Evolutionary conservation across 2,888 invertebrate genomes (phyloP), one percentile per base, ranked within the genome.

Genomic region (Drosophila setosimentum): DNA sequence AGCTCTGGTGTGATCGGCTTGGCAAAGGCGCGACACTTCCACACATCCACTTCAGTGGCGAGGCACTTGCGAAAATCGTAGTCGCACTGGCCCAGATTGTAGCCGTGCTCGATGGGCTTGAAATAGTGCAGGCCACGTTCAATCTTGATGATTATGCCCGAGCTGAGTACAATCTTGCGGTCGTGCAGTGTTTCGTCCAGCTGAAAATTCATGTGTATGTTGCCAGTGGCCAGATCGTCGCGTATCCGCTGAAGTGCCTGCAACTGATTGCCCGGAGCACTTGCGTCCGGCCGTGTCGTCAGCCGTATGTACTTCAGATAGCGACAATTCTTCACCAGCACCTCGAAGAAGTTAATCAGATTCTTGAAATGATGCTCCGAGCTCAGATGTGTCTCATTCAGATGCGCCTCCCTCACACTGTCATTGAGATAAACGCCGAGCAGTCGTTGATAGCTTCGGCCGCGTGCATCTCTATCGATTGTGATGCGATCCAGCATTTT

Each of bases 61-160:
- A 96, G 95, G 90, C 98, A 98, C 4, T 94, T 95, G 76, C 98
- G 93, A 42, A 98, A 94, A 88, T 97, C 96, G 85, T 96, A 94
- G 87, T 98, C 97, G 88, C 95, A 96, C 48, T 94, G 94, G 1
- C 98, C 98, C 2, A 98, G 91, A 2, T 42, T 64, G 18, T 95
- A 94, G 88, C 96, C 96, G 91, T 96, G 96, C 63, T 95, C 95
- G 29, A 95, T 95, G 0, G 96, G 94, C 93, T 97, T 97, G 91
- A 96, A 98, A 90, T 96, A 97, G 91, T 98, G 97, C 71, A 98
- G 92, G 0, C 98, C 98, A 88, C 98, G 94, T 6, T 98, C 98
- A 71, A 98, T 97, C 94, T 98, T 98, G 60, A 98, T 96, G 18
- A 97, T 95, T 97, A 97, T 98, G 1, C 98, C 98, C 76, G 96